Conservation (phyloP, 1,140 invertebrate genomes). For the Halyomorpha halys region DNA sequence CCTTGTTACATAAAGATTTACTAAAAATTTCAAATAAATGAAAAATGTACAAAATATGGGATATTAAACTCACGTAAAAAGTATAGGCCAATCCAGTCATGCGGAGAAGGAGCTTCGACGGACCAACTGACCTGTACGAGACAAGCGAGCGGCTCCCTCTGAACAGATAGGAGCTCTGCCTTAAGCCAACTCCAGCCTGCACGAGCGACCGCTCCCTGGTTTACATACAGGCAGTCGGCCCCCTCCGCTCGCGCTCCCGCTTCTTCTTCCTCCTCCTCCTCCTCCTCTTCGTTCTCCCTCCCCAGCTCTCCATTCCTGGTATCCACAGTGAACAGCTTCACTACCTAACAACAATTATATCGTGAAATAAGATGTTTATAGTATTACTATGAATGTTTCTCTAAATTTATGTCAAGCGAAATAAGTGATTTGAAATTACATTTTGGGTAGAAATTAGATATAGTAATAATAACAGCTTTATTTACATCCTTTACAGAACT, state of each 20-base stretch:
- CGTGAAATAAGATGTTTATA: too few relatives aligned
- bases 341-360: background rate
- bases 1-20: too few relatives aligned
- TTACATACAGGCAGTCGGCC: slow-evolving; percentile 8
- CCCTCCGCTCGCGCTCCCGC: slow-evolving; percentile 6
- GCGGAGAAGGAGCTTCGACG: slow-evolving; percentile 20
- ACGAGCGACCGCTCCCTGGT: background rate
- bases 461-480: too few relatives aligned
- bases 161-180: slow-evolving; percentile 17
- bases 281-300: slow-evolving; percentile 9
- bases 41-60: too few relatives aligned
- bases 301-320: background rate
- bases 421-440: too few relatives aligned
- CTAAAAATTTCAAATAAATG: too few relatives aligned
- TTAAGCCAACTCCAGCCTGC: slow-evolving; percentile 18
- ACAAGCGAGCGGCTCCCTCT: slow-evolving; percentile 2
- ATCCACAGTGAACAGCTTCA: slow-evolving; percentile 13
- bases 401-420: too few relatives aligned
- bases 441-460: too few relatives aligned
- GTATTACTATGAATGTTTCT: too few relatives aligned
- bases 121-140: slow-evolving; percentile 22
- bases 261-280: slow-evolving; percentile 12
- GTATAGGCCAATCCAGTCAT: slow-evolving; percentile 28
- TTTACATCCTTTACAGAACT: too few relatives aligned
- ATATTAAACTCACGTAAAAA: slow-evolving; percentile 25